These are phyloP conservation scores for Rhodophaea formosa DNA, from an alignment of 2,888 invertebrate species.

Conservation along the genomic window DNA sequence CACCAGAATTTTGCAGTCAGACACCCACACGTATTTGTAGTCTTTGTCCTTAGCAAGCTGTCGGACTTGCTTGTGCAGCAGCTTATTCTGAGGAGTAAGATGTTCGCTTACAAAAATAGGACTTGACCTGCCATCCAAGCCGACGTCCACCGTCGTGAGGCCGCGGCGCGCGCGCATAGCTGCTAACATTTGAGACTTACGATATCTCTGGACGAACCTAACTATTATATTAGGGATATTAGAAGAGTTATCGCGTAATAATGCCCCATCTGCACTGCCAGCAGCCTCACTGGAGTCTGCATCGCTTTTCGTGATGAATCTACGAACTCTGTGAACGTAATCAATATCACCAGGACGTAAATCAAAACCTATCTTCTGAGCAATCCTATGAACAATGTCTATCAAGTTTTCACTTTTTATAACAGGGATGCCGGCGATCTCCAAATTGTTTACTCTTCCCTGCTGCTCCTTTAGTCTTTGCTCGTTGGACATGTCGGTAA, in stretches of 20 bases:
- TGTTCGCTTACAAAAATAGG: constrained; percentile 15
- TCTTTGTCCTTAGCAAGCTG: background rate
- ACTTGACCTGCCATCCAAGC: constrained; percentile 6
- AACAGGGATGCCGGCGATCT: too few relatives aligned
- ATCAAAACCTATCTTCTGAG: constrained; percentile 12
- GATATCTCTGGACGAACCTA: background rate
- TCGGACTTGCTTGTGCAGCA: constrained; percentile 8
- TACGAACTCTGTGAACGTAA: constrained; percentile 19
- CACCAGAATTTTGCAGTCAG: background rate
- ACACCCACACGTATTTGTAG: too few relatives aligned
- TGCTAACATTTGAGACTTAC: background rate
- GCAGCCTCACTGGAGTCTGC: background rate
- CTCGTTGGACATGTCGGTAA: background rate
- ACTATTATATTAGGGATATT: constrained; percentile 6
- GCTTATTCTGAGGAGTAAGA: constrained; percentile 13
- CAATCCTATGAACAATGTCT: constrained; percentile 4
- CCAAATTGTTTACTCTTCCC: constrained; percentile 17
- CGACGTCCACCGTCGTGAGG: too few relatives aligned
- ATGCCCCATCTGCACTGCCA: background rate
- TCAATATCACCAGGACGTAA: constrained; percentile 9
- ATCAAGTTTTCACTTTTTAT: constrained; percentile 20
- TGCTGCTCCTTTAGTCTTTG: constrained; percentile 13
- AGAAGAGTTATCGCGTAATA: background rate
- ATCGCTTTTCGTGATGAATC: background rate
- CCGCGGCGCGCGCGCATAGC: constrained; percentile 4